Conservation (phyloP, 64 coral and sea anemone species). For the Dendronephthya gigantea region DNA sequence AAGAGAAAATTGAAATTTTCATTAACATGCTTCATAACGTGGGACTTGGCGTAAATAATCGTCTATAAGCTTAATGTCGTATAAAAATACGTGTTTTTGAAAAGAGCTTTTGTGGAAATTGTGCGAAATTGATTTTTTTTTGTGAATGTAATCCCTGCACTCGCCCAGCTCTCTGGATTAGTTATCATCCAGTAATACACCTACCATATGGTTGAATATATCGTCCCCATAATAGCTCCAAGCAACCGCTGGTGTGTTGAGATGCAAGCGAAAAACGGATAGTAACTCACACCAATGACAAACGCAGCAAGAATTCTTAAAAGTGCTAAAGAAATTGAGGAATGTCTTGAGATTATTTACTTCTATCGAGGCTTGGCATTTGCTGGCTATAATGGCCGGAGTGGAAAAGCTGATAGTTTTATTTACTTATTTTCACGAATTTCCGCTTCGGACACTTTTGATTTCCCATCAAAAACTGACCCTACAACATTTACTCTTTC, state of each 20-base stretch:
- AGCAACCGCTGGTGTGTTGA: conserved; percentile 41
- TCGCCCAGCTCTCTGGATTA: too few species aligned
- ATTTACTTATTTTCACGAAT: not conserved
- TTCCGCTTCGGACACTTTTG: not conserved
- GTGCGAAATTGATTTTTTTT: too few species aligned
- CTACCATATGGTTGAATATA: conserved; percentile 40
- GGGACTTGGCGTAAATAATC: not conserved
- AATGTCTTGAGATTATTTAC: not conserved
- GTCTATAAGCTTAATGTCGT: not conserved
- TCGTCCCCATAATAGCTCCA: conserved; percentile 32
- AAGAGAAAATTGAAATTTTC: not conserved
- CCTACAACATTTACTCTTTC: not conserved
- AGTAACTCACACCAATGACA: conserved; percentile 40
- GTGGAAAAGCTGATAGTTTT: not conserved
- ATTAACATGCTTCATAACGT: not conserved
- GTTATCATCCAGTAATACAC: not conserved
- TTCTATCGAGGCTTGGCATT: not conserved
- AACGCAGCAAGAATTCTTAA: conserved; percentile 32
- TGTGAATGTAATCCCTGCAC: too few species aligned
- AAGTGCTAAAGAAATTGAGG: not conserved
- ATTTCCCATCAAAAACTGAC: not conserved
- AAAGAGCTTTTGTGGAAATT: too few species aligned
- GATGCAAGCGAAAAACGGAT: conserved; percentile 50
- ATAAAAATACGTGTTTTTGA: too few species aligned
- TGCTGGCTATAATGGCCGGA: too few species aligned